Evolutionary conservation across 2,888 invertebrate genomes (phyloP), one percentile per base, ranked within the genome.

Genomic region (Dasypolia templi): DNA sequence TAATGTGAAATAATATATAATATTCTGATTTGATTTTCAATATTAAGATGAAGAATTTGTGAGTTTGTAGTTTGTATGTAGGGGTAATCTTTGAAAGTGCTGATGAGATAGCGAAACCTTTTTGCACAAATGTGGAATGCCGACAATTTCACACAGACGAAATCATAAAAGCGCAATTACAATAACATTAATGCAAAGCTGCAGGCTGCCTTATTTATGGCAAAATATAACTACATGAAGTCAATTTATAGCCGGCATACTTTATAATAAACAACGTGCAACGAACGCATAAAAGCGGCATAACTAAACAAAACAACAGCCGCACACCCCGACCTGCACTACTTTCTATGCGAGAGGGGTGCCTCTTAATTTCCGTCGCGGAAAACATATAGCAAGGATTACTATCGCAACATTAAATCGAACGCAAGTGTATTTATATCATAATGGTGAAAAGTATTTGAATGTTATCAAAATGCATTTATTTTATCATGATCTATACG

Each of bases 361-460:
- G 86, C 69, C 76, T 79, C 79, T 89, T 90, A 91, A 91, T 92
- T 91, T 91, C 90, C 91, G 89, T 77, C 75, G 56, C 73, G 81
- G 77, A 84, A 87, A 89, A 86, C 77, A 82, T 85, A 86, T 87
- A 77, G 84, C 79, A 76, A 69, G 80, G 70, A 82, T 81, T 78
- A 74, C 75, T 86, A 86, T 87, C 87, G 49, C 69, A 39, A 69
- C 66, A 29, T 72, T 76, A 56, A 46, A 87, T 87, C 79, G 61
- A 72, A 77, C 71, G 44, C 49, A 62, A 61, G 59, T 65, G 69
- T 72, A 49, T 76, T 62, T 68, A 56, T 49, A 65, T 29, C 26
- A 44, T 44, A 39, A 55, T 32, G n/a, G 22, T 58, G 14, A 42
- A 71, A 44, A 17, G 39, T 67, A 46, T 72, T 74, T 64, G 14